Base-by-base conservation (phyloP, 1,140 invertebrate species). In the Euwallacea fornicatus region DNA sequence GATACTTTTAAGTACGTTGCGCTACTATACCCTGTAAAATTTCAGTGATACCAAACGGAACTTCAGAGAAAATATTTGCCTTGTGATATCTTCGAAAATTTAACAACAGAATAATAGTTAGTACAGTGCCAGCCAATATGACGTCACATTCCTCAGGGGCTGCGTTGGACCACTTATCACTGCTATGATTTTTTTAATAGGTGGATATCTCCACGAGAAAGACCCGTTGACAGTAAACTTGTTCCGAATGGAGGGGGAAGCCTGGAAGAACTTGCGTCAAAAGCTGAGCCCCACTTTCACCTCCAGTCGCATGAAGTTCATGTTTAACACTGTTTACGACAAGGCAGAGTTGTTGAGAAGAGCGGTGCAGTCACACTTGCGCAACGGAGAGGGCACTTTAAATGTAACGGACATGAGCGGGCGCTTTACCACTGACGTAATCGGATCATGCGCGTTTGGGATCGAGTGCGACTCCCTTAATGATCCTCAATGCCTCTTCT, bases 341-440 rank as follows among this genome's bases (percentile, higher is more conserved):
- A 79, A 76, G 66, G 73, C 71, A 2, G 21, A 76, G 6, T 21
- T 74, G 21, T 72, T 81, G 72, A 58, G 64, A 42, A 58, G 73
- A 0, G 50, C 77, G 7, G 7, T 79, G 3, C 60, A 68, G 8
- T 59, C 74, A 50, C 73, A 62, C 43, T 43, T 44, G 2, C 16
- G 66, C 16, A 55, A 13, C 13, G 50, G 59, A n/a, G 63, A 13
- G 55, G 21, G 16, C 7, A 7, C 9, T 9, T 44, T 62, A n/a
- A 71, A 76, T 42, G 66, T 72, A 8, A 66, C 62, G 9, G 73
- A 75, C 42, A 33, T 75, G 4, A 11, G 59, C 15, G 63, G 47
- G 0, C 83, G 85, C 58, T 90, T 85, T 73, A 85, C 87, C 0
- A 88, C 88, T 50, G 89, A 90, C 78, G 84, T 88, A 0, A 88